Percentiles rank a stretch among this genome's conserved stretches.
These are phyloP conservation scores for Stenopsyche tienmushanensis DNA, from an alignment of 1,140 invertebrate genomes.

Conservation along the genomic window DNA sequence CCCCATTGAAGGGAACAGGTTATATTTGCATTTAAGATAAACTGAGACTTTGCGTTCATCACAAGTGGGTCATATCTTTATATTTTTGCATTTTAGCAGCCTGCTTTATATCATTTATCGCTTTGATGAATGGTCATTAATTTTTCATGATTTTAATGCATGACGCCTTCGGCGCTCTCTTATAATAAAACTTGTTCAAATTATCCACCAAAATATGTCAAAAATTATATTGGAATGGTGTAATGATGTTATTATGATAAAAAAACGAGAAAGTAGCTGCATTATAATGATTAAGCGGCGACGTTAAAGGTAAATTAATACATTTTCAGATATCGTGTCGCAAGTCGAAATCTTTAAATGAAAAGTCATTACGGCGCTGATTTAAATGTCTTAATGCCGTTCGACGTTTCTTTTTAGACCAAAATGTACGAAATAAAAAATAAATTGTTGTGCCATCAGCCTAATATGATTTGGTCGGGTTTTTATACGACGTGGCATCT, in stretches of 20 bases:
- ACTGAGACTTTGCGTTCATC: too few relatives aligned
- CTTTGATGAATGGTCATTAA: slow-evolving; percentile 10
- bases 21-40: too few relatives aligned
- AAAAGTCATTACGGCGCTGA: too few relatives aligned
- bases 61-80: neutral
- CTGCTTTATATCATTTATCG: slow-evolving; percentile 6
- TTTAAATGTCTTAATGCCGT: too few relatives aligned
- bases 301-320: neutral
- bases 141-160: slow-evolving; percentile 2
- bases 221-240: neutral
- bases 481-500: too few relatives aligned
- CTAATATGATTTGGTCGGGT: too few relatives aligned
- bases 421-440: too few relatives aligned
- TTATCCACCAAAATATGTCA: slow-evolving; percentile 9
- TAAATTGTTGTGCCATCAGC: too few relatives aligned
- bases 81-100: neutral
- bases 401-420: too few relatives aligned
- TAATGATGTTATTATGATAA: slow-evolving; percentile 1
- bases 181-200: slow-evolving; percentile 6
- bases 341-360: too few relatives aligned
- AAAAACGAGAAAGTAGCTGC: neutral
- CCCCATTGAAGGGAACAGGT: too few relatives aligned
- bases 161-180: neutral
- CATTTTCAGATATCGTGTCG: too few relatives aligned
- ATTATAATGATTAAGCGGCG: neutral